Evolutionary conservation across 2,797 vertebrate genomes (phyloP), one percentile per base, ranked within the genome.

Genomic region (Hylomyscus alleni): DNA sequence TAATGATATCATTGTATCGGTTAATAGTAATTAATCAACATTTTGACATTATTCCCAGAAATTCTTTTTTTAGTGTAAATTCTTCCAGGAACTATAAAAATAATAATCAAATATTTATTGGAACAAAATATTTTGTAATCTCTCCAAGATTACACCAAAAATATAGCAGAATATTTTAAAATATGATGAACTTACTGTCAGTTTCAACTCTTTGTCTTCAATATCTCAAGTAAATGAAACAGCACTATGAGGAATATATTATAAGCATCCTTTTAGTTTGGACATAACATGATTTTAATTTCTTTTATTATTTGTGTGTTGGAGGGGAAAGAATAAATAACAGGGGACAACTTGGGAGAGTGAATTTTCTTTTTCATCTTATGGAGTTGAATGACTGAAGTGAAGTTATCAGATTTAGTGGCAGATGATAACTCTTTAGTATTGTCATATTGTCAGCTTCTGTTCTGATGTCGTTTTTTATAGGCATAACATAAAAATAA

Each of bases 21-120:
- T 60, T 96, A 92, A 93, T 83, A 95, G 37, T 54, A 56, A 97
- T 97, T 94, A 95, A 96, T 94, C 82, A 97, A 69, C 52, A 83
- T 91, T 97, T 97, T 97, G 97, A 98, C 90, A 93, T 76, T 89
- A 93, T 98, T 97, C 95, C 95, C 88, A 96, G 97, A 98, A 97
- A 90, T 95, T 90, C 69, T 86, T 81, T 95, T 95, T 95, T 95
- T 92, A 85, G 29, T 93, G 40, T 78, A 93, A 95, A 90, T 93
- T 91, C 60, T 98, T 97, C 93, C 96, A 97, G 95, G 90, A 98
- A 97, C 37, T 72, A 76, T 89, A 24, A 89, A 95, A 26, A 95
- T 67, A 67, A 90, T 91, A 90, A 90, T 88, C 31, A 94, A 29
- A 26, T 91, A 89, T 86, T 93, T 95, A 95, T 95, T 81, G 40